Evolutionary conservation across 2,797 vertebrate genomes (phyloP).

Genomic region (Cheirogaleus major): DNA sequence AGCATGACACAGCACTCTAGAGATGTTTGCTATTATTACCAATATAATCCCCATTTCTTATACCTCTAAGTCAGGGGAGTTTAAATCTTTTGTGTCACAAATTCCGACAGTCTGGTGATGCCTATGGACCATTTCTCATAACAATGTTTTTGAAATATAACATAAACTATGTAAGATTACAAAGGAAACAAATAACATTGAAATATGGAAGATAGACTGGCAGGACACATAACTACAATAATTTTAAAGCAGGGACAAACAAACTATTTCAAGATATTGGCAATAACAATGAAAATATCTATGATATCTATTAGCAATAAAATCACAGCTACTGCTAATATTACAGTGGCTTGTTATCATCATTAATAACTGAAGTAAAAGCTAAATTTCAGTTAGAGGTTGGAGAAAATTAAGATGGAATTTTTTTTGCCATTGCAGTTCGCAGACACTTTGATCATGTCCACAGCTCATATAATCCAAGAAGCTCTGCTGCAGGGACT

Average conservation of each 20-base stretch:
- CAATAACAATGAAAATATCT: not conserved
- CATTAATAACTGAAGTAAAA: not conserved
- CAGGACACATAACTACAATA: not conserved
- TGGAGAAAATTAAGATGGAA: constrained; percentile 18
- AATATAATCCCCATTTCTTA: not conserved
- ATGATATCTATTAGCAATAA: not conserved
- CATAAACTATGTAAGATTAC: not conserved
- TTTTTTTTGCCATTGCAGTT: not conserved
- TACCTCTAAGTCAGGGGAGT: not conserved
- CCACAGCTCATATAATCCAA: not conserved
- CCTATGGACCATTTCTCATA: not conserved
- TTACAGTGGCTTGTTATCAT: not conserved
- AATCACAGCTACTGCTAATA: not conserved
- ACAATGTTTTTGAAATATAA: not conserved
- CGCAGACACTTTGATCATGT: not conserved
- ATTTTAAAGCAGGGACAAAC: not conserved
- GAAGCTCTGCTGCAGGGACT: not conserved
- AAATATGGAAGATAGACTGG: not conserved
- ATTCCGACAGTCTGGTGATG: not conserved
- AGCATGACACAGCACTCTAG: not conserved
- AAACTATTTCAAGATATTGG: not conserved
- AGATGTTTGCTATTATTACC: not conserved
- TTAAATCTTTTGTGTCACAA: not conserved
- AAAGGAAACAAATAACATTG: constrained; percentile 1
- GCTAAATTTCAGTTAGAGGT: constrained; percentile 1